A percentile compares a stretch with the other conserved stretches of the same genome.
Evolutionary conservation across 2,888 invertebrate species (phyloP).

Genomic region (Thelaira solivaga): DNA sequence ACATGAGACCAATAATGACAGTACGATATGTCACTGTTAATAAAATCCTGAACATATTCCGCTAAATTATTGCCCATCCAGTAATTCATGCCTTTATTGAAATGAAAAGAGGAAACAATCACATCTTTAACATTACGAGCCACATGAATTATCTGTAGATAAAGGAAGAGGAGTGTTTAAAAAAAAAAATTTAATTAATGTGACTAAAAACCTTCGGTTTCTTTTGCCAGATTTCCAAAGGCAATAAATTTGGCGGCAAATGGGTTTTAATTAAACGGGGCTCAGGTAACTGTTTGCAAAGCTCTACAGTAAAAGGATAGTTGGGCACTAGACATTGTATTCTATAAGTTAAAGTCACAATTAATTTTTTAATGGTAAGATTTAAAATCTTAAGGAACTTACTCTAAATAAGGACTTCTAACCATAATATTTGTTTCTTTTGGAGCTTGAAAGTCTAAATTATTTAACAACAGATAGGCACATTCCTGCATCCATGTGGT

Average conservation of each 20-base stretch:
- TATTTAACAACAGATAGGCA: conserved; percentile 65
- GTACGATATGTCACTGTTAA: conserved; percentile 43
- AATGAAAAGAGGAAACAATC: conserved; percentile 86
- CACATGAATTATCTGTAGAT: conserved; percentile 88
- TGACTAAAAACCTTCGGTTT: conserved; percentile 51
- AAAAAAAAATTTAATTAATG: neutral
- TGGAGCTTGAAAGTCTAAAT: conserved; percentile 64
- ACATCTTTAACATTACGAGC: conserved; percentile 91
- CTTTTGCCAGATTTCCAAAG: conserved; percentile 64
- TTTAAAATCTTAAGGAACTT: too few species aligned
- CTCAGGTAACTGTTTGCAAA: conserved; percentile 39
- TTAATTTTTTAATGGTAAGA: too few species aligned
- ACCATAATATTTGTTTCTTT: conserved; percentile 4
- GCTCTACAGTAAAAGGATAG: neutral
- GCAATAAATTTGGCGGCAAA: conserved; percentile 65
- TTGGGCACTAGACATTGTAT: neutral
- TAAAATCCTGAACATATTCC: conserved; percentile 52
- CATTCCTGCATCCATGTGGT: conserved; percentile 67
- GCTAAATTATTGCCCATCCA: conserved; percentile 70
- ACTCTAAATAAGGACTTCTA: conserved; percentile 64
- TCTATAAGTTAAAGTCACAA: too few species aligned
- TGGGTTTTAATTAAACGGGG: conserved; percentile 67
- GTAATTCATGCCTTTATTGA: conserved; percentile 80
- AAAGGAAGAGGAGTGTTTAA: neutral
- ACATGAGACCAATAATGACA: conserved; percentile 67